Percentiles rank a stretch among this genome's conserved stretches.
phyloP scores from a whole-genome alignment of 2,113 vertebrate species.

The Clupea harengus region DNA sequence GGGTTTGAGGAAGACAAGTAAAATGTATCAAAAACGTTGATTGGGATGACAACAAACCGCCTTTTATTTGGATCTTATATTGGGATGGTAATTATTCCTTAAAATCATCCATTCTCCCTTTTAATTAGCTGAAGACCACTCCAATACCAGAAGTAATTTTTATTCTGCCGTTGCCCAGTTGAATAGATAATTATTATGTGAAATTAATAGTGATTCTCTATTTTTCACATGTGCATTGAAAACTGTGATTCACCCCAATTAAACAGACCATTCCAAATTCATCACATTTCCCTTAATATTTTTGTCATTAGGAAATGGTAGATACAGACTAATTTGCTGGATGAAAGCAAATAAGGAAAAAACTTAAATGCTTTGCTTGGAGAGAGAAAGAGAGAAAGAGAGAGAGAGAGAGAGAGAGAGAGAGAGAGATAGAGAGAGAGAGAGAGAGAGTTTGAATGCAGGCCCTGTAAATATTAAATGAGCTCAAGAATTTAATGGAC shows the following conservation, averaged over 20 bases:
- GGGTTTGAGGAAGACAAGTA: not conserved
- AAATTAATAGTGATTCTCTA: not conserved
- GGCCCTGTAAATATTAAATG: slow-evolving; percentile 70
- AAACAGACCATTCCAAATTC: not conserved
- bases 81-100: not conserved
- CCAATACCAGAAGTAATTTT: not conserved
- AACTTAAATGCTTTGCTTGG: too few relatives aligned
- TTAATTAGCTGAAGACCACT: not conserved
- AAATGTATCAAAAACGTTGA: not conserved
- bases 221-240: not conserved
- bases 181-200: not conserved
- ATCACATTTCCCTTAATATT: not conserved
- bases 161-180: not conserved
- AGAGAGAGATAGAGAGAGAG: slow-evolving; percentile 32
- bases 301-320: not conserved
- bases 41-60: not conserved
- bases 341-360: not conserved
- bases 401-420: not conserved
- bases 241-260: not conserved
- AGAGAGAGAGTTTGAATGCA: slow-evolving; percentile 51
- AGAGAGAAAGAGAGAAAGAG: too few relatives aligned
- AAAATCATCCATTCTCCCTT: not conserved
- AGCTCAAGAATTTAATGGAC: slow-evolving; percentile 61
- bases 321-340: not conserved
- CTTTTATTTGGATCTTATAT: not conserved